Evolutionary conservation across 2,113 vertebrate species (phyloP).

Genomic region (Sylvia atricapilla): DNA sequence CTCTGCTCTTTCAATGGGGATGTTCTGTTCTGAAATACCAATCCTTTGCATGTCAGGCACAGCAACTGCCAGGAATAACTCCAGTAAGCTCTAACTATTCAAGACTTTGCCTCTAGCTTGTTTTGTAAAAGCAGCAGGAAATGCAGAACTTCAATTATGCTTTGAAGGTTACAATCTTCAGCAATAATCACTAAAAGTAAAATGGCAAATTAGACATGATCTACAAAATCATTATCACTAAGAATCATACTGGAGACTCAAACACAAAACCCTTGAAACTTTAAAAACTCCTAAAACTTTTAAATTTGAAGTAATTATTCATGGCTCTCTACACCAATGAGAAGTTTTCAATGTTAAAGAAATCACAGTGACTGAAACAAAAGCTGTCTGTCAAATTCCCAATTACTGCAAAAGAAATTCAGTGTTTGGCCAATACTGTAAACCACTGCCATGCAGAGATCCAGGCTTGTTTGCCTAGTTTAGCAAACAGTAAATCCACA

Average conservation of each 20-base stretch:
- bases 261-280: neutral
- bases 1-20: neutral
- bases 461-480: neutral
- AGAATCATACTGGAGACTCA: neutral
- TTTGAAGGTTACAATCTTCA: neutral
- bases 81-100: conserved; percentile 28
- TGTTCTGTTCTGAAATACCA: conserved; percentile 43
- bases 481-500: neutral
- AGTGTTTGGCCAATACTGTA: neutral
- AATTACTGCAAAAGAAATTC: conserved; percentile 12
- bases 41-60: neutral
- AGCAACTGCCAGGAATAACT: conserved; percentile 17
- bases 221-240: neutral
- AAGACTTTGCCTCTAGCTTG: neutral
- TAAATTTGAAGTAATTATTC: neutral
- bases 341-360: neutral
- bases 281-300: neutral
- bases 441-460: neutral
- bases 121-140: conserved; percentile 30
- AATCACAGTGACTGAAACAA: neutral
- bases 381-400: conserved; percentile 34
- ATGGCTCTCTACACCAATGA: neutral
- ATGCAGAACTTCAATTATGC: neutral
- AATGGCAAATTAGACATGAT: neutral
- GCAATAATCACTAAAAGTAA: neutral